phyloP scores from a whole-genome alignment of 2,797 vertebrate genomes.

The Xiphorhynchus erythropygius region DNA sequence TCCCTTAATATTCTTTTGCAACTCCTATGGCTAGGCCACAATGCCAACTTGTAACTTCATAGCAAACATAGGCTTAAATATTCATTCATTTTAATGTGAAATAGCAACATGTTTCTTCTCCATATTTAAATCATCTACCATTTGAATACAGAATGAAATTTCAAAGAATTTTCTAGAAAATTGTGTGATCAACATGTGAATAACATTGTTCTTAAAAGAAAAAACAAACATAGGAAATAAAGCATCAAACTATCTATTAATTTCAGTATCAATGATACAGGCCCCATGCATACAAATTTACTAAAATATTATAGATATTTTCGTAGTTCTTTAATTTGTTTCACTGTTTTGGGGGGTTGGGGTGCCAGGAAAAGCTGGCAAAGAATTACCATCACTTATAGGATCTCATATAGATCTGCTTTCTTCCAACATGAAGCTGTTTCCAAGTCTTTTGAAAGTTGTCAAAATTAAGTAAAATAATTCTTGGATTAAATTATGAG shows the following conservation, averaged over 20 bases:
- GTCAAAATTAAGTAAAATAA: not conserved
- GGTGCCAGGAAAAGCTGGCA: not conserved
- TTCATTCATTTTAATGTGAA: not conserved
- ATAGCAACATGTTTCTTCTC: not conserved
- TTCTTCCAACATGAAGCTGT: not conserved
- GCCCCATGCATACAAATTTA: not conserved
- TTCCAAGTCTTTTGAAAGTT: not conserved
- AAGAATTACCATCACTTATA: not conserved
- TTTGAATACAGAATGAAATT: not conserved
- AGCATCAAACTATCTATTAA: not conserved
- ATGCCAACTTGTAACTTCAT: not conserved
- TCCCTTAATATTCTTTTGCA: not conserved
- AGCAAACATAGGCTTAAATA: not conserved
- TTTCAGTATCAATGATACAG: not conserved
- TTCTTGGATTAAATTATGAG: not conserved
- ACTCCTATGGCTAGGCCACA: not conserved
- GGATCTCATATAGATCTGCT: not conserved
- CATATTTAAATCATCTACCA: not conserved
- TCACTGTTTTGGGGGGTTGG: not conserved
- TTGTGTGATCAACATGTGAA: not conserved
- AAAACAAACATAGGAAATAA: not conserved
- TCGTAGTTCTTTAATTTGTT: not conserved
- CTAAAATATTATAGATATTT: not conserved
- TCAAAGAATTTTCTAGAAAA: not conserved
- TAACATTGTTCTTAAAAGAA: not conserved